Conservation (phyloP, 2,888 invertebrate species). For the Galerucella pusilla region DNA sequence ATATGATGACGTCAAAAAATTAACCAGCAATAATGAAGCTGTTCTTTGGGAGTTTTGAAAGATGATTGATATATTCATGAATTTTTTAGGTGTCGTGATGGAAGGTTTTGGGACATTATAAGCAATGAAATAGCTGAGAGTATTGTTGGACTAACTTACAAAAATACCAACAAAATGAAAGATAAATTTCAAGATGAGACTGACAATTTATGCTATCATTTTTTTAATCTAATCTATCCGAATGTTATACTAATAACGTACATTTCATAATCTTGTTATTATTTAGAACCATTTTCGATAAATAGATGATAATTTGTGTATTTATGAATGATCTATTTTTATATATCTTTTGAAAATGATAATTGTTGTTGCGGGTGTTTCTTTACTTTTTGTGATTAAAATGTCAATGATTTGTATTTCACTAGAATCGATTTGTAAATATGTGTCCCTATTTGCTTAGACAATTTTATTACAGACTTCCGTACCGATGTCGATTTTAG, state of each 20-base stretch:
- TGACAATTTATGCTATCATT: background rate
- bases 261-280: background rate
- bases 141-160: background rate
- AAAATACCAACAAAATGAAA: background rate
- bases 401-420: background rate
- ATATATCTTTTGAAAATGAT: background rate
- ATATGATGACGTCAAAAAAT: no score
- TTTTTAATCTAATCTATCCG: slow-evolving; percentile 4
- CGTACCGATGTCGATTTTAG: no score
- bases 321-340: slow-evolving; percentile 1
- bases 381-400: background rate
- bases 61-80: no score
- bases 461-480: background rate
- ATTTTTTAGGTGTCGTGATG: no score
- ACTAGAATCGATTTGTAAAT: background rate
- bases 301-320: background rate
- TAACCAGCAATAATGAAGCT: no score
- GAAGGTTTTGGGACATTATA: no score
- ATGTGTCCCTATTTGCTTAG: background rate
- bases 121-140: no score
- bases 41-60: no score
- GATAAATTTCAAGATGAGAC: background rate
- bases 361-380: background rate
- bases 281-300: background rate
- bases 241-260: background rate